phyloP scores from a whole-genome alignment of 2,113 vertebrate genomes.

The Amphiprion ocellaris region DNA sequence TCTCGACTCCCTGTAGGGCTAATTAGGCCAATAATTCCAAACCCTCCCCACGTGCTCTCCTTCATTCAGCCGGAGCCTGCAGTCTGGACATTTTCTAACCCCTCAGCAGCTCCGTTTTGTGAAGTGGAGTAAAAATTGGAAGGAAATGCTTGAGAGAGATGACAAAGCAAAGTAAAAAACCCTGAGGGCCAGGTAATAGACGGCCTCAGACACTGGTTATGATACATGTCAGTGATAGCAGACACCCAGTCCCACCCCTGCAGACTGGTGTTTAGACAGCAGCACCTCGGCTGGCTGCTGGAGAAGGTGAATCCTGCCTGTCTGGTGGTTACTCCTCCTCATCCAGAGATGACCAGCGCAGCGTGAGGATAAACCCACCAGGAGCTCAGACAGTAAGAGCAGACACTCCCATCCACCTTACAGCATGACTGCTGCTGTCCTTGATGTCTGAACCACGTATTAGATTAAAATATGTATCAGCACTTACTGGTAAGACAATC shows the following conservation, averaged over 20 bases:
- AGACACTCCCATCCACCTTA: constrained; percentile 30
- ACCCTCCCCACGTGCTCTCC: constrained; percentile 29
- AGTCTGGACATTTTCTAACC: constrained; percentile 15
- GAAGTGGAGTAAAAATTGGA: constrained; percentile 18
- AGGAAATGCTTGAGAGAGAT: constrained; percentile 38
- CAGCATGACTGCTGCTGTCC: constrained; percentile 48
- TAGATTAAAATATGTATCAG: constrained; percentile 75
- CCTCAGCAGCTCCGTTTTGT: constrained; percentile 29
- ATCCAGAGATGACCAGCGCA: constrained; percentile 41
- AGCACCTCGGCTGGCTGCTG: constrained; percentile 17
- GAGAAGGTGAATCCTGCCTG: constrained; percentile 22
- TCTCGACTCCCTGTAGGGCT: constrained; percentile 63
- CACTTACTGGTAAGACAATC: constrained; percentile 80
- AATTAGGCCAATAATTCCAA: constrained; percentile 73
- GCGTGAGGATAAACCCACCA: constrained; percentile 8
- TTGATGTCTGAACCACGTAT: constrained; percentile 61
- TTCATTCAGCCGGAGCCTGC: constrained; percentile 34
- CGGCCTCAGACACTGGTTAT: constrained; percentile 52
- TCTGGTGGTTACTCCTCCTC: constrained; percentile 17
- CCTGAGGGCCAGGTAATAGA: constrained; percentile 31
- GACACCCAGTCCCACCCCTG: constrained; percentile 27
- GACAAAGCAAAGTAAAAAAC: constrained; percentile 28
- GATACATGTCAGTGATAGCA: constrained; percentile 55
- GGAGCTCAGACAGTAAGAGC: constrained; percentile 4
- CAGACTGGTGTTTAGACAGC: constrained; percentile 30